Base-by-base conservation (phyloP, 2,113 vertebrate genomes). In the Potamarius usumacintae region DNA sequence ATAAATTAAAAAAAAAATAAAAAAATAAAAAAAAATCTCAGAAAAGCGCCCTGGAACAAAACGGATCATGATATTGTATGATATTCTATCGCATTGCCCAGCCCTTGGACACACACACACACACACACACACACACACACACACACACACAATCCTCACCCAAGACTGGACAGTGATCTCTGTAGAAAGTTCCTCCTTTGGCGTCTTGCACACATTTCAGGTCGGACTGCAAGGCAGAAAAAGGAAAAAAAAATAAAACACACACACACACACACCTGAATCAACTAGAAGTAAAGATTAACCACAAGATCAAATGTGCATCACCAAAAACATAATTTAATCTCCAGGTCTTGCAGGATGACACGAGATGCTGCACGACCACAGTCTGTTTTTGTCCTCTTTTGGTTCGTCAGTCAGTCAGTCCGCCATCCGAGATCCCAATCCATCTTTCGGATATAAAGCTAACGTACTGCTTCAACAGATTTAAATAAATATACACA, bases 151-250 rank as follows among this genome's bases (percentile, higher is more conserved):
- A 8, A 52, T 88, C 96, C 98, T 97, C 92, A 99, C 98, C 98
- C 91, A 99, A 92, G 79, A 99, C 98, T 89, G 98, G 98, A 91
- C 98, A 99, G 92, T 99, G 98, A 93, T 99, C 98, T 95, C 98
- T 96, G 95, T 99, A 99, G 95, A 99, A 99, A n/a, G 98, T 97
- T 77, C 98, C 98, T 92, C 98, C 98, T 96, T 99, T 99, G 90
- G 98, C 97, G 94, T 99, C 98, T 92, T 99, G 98, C 87, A 99
- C 98, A 93, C 98, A 99, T 92, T 99, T 99, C 90, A 99, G 93
- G 92, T 99, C 98, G 91, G 98, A 99, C 98, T 99, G 92, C 0
- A 1, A 90, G 88, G 78, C 50, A 85, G 85, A 84, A 86, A 91
- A 20, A 88, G 58, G 86, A 20, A 9, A 82, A 88, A 77, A 86